Conservation (phyloP, 2,888 invertebrate species). For the Agrochola lychnidis region DNA sequence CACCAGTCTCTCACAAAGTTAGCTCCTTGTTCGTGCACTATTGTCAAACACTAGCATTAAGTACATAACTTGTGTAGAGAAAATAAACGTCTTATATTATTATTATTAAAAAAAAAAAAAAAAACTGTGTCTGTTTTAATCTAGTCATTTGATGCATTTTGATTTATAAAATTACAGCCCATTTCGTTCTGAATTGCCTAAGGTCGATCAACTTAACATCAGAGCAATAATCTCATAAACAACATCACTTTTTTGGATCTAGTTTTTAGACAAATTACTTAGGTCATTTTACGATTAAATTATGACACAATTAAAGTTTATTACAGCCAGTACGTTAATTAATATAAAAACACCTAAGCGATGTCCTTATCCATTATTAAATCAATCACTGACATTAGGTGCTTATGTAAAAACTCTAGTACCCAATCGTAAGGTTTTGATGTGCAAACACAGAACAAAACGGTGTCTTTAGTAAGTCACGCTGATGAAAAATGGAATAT, state of each 20-base stretch:
- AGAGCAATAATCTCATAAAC: slow-evolving; percentile 22
- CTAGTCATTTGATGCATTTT: neutral
- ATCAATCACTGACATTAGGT: neutral
- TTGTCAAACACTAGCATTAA: too few species aligned
- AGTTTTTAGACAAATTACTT: neutral
- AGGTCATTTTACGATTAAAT: slow-evolving; percentile 2
- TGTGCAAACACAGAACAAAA: neutral
- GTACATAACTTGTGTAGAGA: too few species aligned
- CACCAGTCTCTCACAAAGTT: too few species aligned
- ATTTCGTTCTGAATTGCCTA: slow-evolving; percentile 19
- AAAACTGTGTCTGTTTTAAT: neutral
- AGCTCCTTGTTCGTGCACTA: too few species aligned
- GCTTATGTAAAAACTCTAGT: slow-evolving; percentile 11
- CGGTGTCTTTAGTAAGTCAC: neutral
- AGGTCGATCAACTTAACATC: slow-evolving; percentile 12
- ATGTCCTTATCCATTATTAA: slow-evolving; percentile 1
- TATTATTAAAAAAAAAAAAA: too few species aligned
- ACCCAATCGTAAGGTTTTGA: too few species aligned
- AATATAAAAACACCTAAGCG: slow-evolving; percentile 18
- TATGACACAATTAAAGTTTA: slow-evolving; percentile 17
- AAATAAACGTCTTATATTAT: too few species aligned
- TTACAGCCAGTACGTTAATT: neutral
- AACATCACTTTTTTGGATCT: slow-evolving; percentile 7
- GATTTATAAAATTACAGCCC: slow-evolving; percentile 21
- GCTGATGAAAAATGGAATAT: neutral